phyloP scores from a whole-genome alignment of 2,113 vertebrate genomes.

The Cyanoderma ruficeps region DNA sequence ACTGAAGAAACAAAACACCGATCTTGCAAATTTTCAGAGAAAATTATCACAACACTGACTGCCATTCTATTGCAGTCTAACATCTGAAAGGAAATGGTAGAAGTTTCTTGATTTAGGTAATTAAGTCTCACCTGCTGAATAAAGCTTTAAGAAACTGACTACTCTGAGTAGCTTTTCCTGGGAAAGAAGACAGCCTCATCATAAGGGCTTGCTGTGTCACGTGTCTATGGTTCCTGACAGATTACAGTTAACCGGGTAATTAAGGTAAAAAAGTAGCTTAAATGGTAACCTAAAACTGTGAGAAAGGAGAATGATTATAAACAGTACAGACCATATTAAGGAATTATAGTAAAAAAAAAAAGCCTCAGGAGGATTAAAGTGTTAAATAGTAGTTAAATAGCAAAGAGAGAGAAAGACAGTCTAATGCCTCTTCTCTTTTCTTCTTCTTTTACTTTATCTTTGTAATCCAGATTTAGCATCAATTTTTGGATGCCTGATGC shows the following conservation, averaged over 20 bases:
- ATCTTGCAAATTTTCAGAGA: not conserved
- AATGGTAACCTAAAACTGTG: constrained; percentile 17
- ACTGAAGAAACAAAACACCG: not conserved
- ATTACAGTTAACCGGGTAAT: constrained; percentile 36
- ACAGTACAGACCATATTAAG: not conserved
- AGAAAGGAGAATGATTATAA: constrained; percentile 22
- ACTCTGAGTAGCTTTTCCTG: not conserved
- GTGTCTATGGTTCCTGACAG: not conserved
- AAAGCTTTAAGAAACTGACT: not conserved
- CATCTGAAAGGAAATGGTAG: not conserved
- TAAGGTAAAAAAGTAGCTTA: constrained; percentile 34
- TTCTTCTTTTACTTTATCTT: not conserved
- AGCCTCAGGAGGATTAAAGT: constrained; percentile 25
- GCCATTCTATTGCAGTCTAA: not conserved
- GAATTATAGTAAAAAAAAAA: not conserved
- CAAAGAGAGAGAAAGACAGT: not conserved
- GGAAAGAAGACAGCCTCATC: not conserved
- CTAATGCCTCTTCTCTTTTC: not conserved
- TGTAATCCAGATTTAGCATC: constrained; percentile 31
- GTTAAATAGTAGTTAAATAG: constrained; percentile 42
- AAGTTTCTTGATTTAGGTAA: not conserved
- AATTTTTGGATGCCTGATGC: not conserved
- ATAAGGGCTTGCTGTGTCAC: not conserved
- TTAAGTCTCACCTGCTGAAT: not conserved
- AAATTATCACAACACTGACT: not conserved